Conservation (phyloP, 2,113 vertebrate species). For the Erinaceus europaeus region DNA sequence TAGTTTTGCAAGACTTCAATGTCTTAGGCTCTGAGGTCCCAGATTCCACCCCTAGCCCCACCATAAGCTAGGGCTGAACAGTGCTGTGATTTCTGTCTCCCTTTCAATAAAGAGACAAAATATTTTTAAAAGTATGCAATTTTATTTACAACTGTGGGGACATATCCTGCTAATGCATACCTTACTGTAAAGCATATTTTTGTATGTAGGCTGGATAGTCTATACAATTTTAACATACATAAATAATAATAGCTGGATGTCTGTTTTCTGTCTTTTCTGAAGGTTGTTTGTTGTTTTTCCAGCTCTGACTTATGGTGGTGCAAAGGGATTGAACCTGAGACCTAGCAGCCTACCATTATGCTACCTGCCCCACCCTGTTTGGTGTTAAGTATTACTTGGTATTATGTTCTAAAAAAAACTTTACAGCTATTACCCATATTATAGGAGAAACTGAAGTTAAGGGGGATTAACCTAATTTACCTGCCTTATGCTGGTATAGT, state of each 20-base stretch:
- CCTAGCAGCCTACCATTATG: neutral
- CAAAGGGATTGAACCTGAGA: neutral
- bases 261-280: neutral
- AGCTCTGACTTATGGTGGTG: neutral
- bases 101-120: too few species aligned
- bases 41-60: too few species aligned
- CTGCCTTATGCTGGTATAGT: neutral
- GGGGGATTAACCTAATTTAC: neutral
- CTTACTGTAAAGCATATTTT: constrained; percentile 25
- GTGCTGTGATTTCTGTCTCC: too few species aligned
- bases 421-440: neutral
- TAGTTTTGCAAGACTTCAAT: too few species aligned
- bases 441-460: constrained; percentile 15
- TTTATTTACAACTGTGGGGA: constrained; percentile 20
- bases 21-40: too few species aligned
- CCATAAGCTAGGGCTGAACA: too few species aligned
- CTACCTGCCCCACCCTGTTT: neutral
- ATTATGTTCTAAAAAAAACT: constrained; percentile 14
- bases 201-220: neutral
- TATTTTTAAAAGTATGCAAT: neutral
- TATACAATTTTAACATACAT: neutral
- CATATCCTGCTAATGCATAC: neutral
- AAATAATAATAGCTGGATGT: constrained; percentile 20
- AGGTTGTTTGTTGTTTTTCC: neutral
- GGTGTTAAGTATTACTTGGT: neutral